Base-by-base conservation (phyloP, 2,888 invertebrate species). In the Rosalia funebris region DNA sequence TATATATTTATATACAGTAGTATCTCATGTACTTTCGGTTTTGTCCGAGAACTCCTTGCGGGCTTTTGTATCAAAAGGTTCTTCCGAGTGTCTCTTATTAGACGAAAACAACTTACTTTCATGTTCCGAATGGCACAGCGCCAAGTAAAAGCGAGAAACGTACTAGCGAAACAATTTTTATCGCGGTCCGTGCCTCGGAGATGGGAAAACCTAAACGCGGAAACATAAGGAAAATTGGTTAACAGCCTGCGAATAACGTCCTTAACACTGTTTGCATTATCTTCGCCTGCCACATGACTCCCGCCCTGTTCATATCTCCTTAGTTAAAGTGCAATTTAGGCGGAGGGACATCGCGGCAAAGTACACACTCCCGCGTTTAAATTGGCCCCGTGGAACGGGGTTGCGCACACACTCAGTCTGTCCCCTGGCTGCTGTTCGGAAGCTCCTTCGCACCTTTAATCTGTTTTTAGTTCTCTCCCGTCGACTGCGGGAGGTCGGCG, bases 301-400 rank as follows among this genome's bases (percentile, higher is more conserved):
- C 25, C 25, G 37, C 31, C 31, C 37, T 42, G 53, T 53, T 53
- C 42, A 53, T 53, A 53, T 53, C 37, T 41, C 31, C 42, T 17
- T 10, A 11, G 53, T 42, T 42, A 42, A 42, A 12, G 53, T 42
- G 19, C 50, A 16, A 50, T 50, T 39, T 39, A n/a, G 39, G 39
- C 39, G 14, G 20, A 25, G 50, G 25, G 16, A 25, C 39, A n/a
- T 37, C 16, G 37, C 10, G 37, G 39, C 39, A 50, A 20, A 37
- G 50, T 50, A 50, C 37, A 50, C 50, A 48, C 19, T 7, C 36
- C 36, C 37, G 37, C 37, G 50, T 50, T 50, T 50, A 50, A 50
- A 50, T 50, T 50, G 25, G 39, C 37, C 12, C n/a, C 37, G 20
- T 19, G 37, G 48, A 48, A 36, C 31, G 20, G 12, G 15, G 25